These are phyloP conservation scores for Emys orbicularis DNA, from an alignment of 2,797 vertebrate species.

Conservation along the genomic window DNA sequence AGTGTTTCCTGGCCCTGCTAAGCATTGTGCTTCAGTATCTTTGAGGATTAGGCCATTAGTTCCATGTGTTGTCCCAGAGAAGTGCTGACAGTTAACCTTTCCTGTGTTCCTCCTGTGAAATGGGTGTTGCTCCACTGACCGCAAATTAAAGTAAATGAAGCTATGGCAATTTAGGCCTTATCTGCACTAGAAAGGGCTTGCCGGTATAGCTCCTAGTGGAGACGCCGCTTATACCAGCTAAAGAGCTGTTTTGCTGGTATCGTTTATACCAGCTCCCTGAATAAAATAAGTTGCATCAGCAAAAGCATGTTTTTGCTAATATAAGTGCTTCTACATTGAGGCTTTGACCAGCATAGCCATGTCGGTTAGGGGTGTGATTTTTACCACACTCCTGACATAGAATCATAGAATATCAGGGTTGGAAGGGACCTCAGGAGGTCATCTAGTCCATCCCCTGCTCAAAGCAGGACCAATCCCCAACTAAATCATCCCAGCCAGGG, in stretches of 20 bases:
- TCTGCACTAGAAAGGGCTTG: not conserved
- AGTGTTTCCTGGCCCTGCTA: conserved; percentile 50
- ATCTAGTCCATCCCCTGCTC: too few species aligned
- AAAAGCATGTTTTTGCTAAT: not conserved
- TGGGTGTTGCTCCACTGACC: accelerated
- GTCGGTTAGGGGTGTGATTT: not conserved
- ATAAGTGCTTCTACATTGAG: accelerated
- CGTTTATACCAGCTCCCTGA: not conserved
- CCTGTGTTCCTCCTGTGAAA: conserved; percentile 34
- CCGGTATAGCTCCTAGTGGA: not conserved
- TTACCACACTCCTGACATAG: not conserved
- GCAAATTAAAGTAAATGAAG: conserved; percentile 3
- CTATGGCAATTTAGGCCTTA: not conserved
- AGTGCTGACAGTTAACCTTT: conserved; percentile 55
- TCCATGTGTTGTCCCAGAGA: not conserved
- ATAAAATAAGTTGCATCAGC: accelerated
- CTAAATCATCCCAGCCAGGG: too few species aligned
- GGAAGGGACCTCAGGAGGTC: too few species aligned
- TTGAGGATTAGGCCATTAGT: conserved; percentile 59
- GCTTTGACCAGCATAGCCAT: not conserved
- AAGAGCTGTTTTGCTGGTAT: not conserved
- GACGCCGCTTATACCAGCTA: not conserved
- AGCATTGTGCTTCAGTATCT: conserved; percentile 41
- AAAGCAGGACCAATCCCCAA: too few species aligned
- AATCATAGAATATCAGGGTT: too few species aligned